Evolutionary conservation across 2,113 vertebrate genomes (phyloP).

Genomic region (Leptocoma aspasia): DNA sequence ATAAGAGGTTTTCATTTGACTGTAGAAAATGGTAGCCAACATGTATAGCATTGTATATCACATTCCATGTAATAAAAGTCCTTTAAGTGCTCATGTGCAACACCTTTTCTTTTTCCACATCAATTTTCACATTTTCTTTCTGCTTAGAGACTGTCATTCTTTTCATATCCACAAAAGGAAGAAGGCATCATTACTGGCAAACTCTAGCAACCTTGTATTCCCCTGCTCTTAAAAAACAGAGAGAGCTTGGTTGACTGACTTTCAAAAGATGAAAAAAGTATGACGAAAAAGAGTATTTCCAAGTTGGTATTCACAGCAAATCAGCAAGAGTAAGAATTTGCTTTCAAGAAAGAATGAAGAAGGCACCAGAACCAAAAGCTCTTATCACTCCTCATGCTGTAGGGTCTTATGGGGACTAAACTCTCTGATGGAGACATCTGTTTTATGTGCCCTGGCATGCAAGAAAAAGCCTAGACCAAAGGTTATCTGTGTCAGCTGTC

Average conservation of each 20-base stretch:
- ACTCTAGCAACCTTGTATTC: not conserved
- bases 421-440: not conserved
- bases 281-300: not conserved
- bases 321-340: not conserved
- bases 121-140: not conserved
- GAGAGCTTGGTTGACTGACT: not conserved
- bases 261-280: not conserved
- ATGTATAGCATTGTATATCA: fast-evolving
- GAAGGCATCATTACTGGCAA: not conserved
- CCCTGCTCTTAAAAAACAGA: not conserved
- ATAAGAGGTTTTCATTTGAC: not conserved
- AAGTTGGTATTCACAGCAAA: not conserved
- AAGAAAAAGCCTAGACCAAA: conserved; percentile 21
- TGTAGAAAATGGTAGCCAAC: not conserved
- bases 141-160: not conserved
- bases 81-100: not conserved
- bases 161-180: not conserved
- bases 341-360: not conserved
- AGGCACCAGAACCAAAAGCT: not conserved
- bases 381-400: not conserved
- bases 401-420: not conserved
- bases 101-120: not conserved
- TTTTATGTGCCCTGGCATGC: not conserved
- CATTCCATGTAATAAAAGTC: not conserved
- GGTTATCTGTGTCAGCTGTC: conserved; percentile 36